phyloP scores from a whole-genome alignment of 1,140 invertebrate species.

The Macrocentrus cingulum region DNA sequence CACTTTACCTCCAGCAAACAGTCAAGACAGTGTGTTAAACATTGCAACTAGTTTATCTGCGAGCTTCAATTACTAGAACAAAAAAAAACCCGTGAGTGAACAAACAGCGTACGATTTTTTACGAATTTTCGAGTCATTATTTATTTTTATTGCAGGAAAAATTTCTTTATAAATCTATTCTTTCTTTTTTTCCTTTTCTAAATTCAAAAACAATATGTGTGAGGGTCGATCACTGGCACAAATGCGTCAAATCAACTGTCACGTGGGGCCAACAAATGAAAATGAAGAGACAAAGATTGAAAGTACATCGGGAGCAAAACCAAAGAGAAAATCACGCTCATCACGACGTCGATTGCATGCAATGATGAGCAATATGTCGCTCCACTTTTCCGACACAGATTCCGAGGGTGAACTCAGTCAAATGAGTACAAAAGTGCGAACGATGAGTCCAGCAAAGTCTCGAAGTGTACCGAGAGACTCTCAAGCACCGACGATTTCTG shows the following conservation, averaged over 20 bases:
- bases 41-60: no score
- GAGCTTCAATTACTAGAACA: neutral
- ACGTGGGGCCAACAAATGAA: constrained; percentile 26
- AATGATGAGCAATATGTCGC: constrained; percentile 50
- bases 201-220: neutral
- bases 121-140: no score
- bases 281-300: constrained; percentile 11
- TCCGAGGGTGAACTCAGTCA: constrained; percentile 51
- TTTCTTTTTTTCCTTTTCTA: constrained; percentile 35
- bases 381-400: constrained; percentile 56
- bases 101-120: neutral
- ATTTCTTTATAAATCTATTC: constrained; percentile 39
- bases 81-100: constrained; percentile 20
- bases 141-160: neutral
- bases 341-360: constrained; percentile 49
- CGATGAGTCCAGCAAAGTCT: constrained; percentile 21
- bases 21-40: neutral
- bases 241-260: constrained; percentile 30
- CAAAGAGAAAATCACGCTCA: constrained; percentile 49
- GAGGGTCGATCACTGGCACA: constrained; percentile 12
- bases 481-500: constrained; percentile 43
- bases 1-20: constrained; percentile 34
- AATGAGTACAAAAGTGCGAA: constrained; percentile 27
- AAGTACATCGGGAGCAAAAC: constrained; percentile 33
- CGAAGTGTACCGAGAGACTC: constrained; percentile 1